Evolutionary conservation across 2,113 vertebrate genomes (phyloP).

Genomic region (Seriola quinqueradiata): DNA sequence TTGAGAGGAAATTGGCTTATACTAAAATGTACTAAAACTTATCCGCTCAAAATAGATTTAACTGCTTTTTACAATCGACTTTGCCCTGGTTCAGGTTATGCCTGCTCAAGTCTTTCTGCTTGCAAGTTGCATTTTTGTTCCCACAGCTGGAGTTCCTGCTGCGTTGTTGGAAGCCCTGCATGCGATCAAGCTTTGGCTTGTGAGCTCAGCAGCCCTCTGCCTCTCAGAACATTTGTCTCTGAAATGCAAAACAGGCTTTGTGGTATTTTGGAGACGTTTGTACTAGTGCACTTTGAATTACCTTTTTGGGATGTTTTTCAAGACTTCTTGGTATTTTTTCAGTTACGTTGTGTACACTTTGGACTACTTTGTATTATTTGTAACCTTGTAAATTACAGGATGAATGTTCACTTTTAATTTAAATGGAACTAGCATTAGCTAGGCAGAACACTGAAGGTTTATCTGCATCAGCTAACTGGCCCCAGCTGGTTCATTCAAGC

Average conservation of each 20-base stretch:
- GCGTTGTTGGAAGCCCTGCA: slow-evolving; percentile 42
- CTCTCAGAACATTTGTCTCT: slow-evolving; percentile 47
- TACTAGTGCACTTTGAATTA: slow-evolving; percentile 40
- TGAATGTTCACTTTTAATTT: background rate
- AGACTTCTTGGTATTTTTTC: slow-evolving; percentile 6
- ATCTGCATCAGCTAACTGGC: background rate
- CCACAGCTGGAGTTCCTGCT: slow-evolving; percentile 57
- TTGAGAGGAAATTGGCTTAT: slow-evolving; percentile 12
- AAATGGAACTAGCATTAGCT: background rate
- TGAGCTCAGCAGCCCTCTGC: slow-evolving; percentile 49
- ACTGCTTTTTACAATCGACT: slow-evolving; percentile 40
- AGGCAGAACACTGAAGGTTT: too few relatives aligned
- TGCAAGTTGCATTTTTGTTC: slow-evolving; percentile 32
- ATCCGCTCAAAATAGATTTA: slow-evolving; percentile 41
- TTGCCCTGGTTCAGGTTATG: slow-evolving; percentile 37
- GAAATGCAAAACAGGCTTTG: slow-evolving; percentile 63
- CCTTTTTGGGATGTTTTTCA: slow-evolving; percentile 28
- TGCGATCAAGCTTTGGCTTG: slow-evolving; percentile 39
- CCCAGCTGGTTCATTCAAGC: background rate
- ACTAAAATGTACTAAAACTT: slow-evolving; percentile 29
- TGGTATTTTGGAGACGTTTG: slow-evolving; percentile 47
- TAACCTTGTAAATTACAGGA: background rate
- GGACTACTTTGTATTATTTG: background rate
- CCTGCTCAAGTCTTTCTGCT: slow-evolving; percentile 27
- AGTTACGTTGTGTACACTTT: slow-evolving; percentile 5